Base-by-base conservation (phyloP, 2,888 invertebrate species). In the Stenchaetothrips biformis region DNA sequence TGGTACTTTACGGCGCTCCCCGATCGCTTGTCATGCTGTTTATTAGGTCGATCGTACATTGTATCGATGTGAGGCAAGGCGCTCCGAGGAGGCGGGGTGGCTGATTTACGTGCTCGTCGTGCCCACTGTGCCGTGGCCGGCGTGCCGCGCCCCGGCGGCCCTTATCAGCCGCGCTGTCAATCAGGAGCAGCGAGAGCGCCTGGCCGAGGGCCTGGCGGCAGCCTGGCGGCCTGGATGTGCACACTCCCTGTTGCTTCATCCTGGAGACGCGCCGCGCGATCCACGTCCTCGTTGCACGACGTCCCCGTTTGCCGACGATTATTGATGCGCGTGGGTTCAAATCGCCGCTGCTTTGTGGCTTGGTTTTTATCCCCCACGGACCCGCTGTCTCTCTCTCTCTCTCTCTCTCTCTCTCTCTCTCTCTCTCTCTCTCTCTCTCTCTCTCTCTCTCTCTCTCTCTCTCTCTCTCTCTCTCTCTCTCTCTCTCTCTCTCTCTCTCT, bases 1-100 rank as follows among this genome's bases (percentile, higher is more conserved):
- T 67, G 67, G 67, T 74, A 74, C 67, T 74, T 74, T 74, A 74
- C 25, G 67, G 67, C 25, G 25, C 25, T 74, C 67, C 67, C 67
- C 67, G 67, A 74, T 74, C 67, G 67, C 67, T 74, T 74, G 67
- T 74, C 67, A 74, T 74, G 67, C 67, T 74, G 67, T 74, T 74
- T 74, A 74, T 74, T 74, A 74, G 67, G 67, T 74, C 67, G 67
- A 74, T 74, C 67, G 67, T 74, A 74, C 67, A 74, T 25, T 74
- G 67, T 74, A 74, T 74, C 67, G 67, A 74, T 74, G 67, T 25
- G 67, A 25, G 16, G 16, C 18, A 59, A 16, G 59, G 16, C 53
- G 53, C 53, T 16, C 53, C 53, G 53, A 53, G 13, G 53, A 25
- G 67, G n/a, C 67, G 37, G 37, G 37, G 37, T 37, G 37, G 37